Evolutionary conservation across 2,888 invertebrate species (phyloP).

Genomic region (Labia minor): DNA sequence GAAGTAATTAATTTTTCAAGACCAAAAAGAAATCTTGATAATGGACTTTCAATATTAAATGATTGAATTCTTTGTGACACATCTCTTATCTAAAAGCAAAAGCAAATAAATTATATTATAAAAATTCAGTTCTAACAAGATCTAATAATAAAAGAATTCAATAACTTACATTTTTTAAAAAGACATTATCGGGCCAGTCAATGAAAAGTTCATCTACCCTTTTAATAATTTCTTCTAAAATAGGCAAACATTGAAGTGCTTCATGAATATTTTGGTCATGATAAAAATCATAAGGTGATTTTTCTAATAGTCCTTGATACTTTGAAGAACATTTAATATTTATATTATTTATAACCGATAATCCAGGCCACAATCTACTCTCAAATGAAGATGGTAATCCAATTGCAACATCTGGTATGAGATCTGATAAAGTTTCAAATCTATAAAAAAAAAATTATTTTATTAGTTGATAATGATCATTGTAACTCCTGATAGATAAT

Average conservation of each 20-base stretch:
- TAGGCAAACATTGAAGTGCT: conserved; percentile 56
- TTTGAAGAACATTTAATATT: conserved; percentile 47
- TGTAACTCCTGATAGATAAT: not conserved
- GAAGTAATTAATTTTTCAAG: conserved; percentile 78
- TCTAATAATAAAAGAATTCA: not conserved
- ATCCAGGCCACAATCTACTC: not conserved
- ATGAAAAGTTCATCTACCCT: conserved; percentile 52
- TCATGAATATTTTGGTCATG: conserved; percentile 70
- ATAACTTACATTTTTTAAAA: conserved; percentile 57
- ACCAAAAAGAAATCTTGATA: conserved; percentile 81
- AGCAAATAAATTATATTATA: not conserved
- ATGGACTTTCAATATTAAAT: conserved; percentile 69
- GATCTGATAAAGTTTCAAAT: not conserved
- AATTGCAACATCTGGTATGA: not conserved
- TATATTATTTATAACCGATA: not conserved
- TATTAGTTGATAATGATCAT: not conserved
- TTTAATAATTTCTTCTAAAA: conserved; percentile 53
- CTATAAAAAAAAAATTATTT: not conserved
- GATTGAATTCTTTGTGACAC: conserved; percentile 53
- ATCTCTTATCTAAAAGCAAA: conserved; percentile 44
- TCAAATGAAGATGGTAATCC: not conserved
- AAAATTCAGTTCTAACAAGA: conserved; percentile 14
- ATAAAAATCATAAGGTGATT: conserved; percentile 59
- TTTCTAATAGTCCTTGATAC: conserved; percentile 21
- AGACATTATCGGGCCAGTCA: conserved; percentile 87